Base-by-base conservation (phyloP, 1,140 invertebrate species). In the Ruditapes philippinarum region DNA sequence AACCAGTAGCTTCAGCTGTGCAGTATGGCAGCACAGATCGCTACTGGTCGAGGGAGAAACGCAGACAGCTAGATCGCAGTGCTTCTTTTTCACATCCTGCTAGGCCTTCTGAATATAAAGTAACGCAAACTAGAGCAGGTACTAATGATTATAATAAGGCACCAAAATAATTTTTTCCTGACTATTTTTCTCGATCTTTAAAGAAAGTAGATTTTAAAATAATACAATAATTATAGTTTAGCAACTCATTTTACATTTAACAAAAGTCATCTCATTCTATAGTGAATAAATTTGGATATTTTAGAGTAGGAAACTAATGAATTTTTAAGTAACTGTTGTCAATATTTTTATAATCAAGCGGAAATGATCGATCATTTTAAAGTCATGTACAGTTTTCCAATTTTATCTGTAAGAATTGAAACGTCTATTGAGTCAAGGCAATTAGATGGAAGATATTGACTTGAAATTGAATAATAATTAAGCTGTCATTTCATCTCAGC, bases 31-130 rank as follows among this genome's bases (percentile, higher is more conserved):
- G 38, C 33, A 0, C 57, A 45, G 22, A 38, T 45, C 12, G 54
- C 25, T 88, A 78, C 57, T 19, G 60, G 45, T 51, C 40, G 14
- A 36, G 19, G 17, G 57, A 68, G 74, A 49, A n/a, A 49, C 38
- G 76, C 22, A 40, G 57, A 65, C 73, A 88, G 76, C 57, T 88
- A 49, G 76, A 80, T 80, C 74, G 85, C 40, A 88, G 85, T 80
- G 74, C 76, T 80, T 88, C 85, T 25, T 88, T 88, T 49, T 79
- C 85, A 5, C 74, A 88, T 42, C 51, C 60, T 25, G 12, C 76
- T 54, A 54, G 85, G 42, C 62, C 74, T 14, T 40, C 54, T n/a
- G 0, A 65, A 68, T 65, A 33, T 65, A 17, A 25, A 60, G n/a
- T 19, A 31, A 31, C 28, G 51, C 80, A 68, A 25, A 7, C 36